A percentile compares a stretch with the other conserved stretches of the same genome.
Evolutionary conservation across 2,113 vertebrate species (phyloP).

Genomic region (Pluvialis apricaria): DNA sequence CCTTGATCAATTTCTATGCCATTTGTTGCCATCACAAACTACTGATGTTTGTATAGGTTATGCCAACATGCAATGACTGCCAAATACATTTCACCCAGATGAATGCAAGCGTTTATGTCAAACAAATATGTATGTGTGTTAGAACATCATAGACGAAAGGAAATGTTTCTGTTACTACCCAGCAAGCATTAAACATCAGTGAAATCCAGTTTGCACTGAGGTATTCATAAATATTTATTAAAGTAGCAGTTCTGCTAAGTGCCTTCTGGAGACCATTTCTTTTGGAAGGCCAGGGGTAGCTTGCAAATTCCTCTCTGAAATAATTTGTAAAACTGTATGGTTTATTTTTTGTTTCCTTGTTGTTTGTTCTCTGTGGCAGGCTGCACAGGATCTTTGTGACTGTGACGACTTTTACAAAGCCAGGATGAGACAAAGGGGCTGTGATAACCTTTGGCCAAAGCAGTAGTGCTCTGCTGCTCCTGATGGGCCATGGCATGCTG

Average conservation of each 20-base stretch:
- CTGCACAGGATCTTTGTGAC: not conserved
- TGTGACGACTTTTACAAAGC: not conserved
- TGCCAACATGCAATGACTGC: not conserved
- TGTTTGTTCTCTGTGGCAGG: not conserved
- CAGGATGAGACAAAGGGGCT: not conserved
- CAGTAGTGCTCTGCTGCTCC: not conserved
- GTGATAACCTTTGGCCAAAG: not conserved
- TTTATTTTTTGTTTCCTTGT: not conserved
- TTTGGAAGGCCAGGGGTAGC: not conserved
- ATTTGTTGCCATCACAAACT: not conserved
- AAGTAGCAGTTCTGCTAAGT: not conserved
- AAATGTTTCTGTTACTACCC: not conserved
- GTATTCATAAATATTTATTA: not conserved
- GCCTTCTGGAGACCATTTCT: not conserved
- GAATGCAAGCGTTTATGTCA: not conserved
- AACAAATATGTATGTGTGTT: not conserved
- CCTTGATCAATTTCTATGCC: not conserved
- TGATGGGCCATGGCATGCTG: not conserved
- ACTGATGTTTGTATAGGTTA: not conserved
- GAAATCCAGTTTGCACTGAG: not conserved
- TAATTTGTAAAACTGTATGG: not conserved
- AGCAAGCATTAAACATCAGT: not conserved
- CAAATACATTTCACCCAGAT: not conserved
- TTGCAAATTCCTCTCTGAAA: not conserved
- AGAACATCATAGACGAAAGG: not conserved